A percentile compares a stretch with the other conserved stretches of the same genome.
Evolutionary conservation across 2,888 invertebrate species (phyloP).

Genomic region (Yponomeuta evonymella): DNA sequence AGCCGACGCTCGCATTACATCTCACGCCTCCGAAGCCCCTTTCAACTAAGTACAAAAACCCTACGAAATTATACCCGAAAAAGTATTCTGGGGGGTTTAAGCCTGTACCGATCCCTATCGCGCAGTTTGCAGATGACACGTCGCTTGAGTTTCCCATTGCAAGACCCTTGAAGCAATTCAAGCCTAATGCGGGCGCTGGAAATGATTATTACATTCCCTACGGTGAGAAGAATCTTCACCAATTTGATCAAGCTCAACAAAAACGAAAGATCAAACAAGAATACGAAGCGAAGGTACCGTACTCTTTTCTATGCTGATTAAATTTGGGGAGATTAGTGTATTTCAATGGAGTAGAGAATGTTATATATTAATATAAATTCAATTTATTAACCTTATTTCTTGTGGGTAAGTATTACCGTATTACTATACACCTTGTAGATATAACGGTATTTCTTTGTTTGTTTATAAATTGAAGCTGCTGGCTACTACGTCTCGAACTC

Average conservation of each 20-base stretch:
- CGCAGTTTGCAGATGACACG: conserved; percentile 44
- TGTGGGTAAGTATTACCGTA: background rate
- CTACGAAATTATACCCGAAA: conserved; percentile 75
- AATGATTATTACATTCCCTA: conserved; percentile 37
- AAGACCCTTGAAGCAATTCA: conserved; percentile 56
- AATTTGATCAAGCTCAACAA: conserved; percentile 67
- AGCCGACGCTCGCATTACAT: conserved; percentile 45
- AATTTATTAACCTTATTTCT: background rate
- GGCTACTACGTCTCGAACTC: too few species aligned
- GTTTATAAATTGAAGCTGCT: background rate
- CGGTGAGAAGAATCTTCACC: conserved; percentile 56
- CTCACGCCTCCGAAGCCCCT: conserved; percentile 46
- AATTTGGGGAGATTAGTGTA: background rate
- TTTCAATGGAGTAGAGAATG: background rate
- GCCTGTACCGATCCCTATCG: conserved; percentile 59
- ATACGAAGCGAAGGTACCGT: conserved; percentile 32
- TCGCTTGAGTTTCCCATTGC: conserved; percentile 57
- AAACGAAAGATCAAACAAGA: conserved; percentile 61
- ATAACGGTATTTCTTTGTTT: background rate
- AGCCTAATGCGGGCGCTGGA: conserved; percentile 44
- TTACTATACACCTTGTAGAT: background rate
- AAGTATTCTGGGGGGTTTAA: conserved; percentile 72
- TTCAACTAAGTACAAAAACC: conserved; percentile 49
- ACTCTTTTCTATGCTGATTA: background rate
- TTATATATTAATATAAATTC: background rate